Evolutionary conservation across 2,888 invertebrate species (phyloP), one percentile per base, ranked within the genome.

Genomic region (Chironomus riparius): DNA sequence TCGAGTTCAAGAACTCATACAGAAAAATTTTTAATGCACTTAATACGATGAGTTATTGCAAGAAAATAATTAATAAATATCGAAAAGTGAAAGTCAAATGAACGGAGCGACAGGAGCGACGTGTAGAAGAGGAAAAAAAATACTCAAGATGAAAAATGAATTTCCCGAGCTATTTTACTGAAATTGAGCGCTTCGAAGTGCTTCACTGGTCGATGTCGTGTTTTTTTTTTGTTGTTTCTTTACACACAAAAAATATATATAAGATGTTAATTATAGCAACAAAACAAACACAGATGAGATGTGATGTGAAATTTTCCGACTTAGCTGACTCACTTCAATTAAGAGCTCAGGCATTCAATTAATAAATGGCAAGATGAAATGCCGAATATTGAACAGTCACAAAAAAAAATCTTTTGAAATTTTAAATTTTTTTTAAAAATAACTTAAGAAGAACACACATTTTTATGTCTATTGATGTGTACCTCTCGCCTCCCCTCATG

Each of bases 51-150:
- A 74, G 13, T 68, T 73, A 73, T 73, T 73, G 38, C 62, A 62
- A 62, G 38, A 18, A 74, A 47, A 68, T 68, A 74, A 74, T 74
- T 74, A 74, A 74, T 74, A 74, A 74, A 74, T 74, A 74, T 74
- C 22, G 74, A 74, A 74, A 72, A 72, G 72, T 72, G 38, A 38
- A 38, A 38, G 38, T 38, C 38, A 38, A 38, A 38, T 38, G 38
- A 38, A 38, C 38, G 38, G 38, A 38, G 38, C 38, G 38, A 38
- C 15, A 21, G 18, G 6, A 47, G 18, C 28, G n/a, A 13, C n/a
- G 28, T 7, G 7, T 12, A 13, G 68, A 56, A 50, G 15, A 15
- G 4, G 4, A 48, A 13, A n/a, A 50, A 50, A 50, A 50, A n/a
- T n/a, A n/a, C n/a, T 15, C 15, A 15, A 62, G 21, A 65, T 24